Conservation (phyloP, 2,113 vertebrate species). For the Turdus rufiventris region DNA sequence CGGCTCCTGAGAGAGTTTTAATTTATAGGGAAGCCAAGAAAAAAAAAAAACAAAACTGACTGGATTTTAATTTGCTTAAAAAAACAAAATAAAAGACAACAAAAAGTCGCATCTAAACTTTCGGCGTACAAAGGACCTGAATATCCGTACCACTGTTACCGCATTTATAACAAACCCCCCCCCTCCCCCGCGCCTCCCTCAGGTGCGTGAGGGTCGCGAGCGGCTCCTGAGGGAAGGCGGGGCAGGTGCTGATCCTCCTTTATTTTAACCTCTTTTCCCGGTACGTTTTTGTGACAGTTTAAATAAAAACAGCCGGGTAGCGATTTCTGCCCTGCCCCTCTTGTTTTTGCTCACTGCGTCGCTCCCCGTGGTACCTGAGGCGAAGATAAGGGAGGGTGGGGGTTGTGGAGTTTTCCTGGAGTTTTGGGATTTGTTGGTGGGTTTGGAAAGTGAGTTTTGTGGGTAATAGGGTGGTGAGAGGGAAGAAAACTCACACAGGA, state of each 20-base stretch:
- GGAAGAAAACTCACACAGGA: rapidly evolving
- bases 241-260: not conserved
- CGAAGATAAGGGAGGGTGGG: not conserved
- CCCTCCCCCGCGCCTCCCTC: too few relatives aligned
- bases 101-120: not conserved
- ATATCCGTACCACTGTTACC: too few relatives aligned
- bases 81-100: not conserved
- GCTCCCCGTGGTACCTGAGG: not conserved
- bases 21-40: not conserved
- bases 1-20: not conserved
- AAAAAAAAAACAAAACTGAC: too few relatives aligned
- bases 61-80: not conserved
- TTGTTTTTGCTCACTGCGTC: rapidly evolving
- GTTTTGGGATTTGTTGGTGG: not conserved
- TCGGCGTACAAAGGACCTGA: too few relatives aligned
- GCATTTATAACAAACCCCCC: too few relatives aligned
- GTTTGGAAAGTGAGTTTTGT: not conserved
- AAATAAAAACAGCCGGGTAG: not conserved
- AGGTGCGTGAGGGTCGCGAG: too few relatives aligned
- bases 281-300: not conserved
- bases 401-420: not conserved
- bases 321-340: rapidly evolving
- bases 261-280: too few relatives aligned
- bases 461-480: not conserved
- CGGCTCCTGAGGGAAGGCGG: not conserved